A percentile compares a stretch with the other conserved stretches of the same genome.
Evolutionary conservation across 2,113 vertebrate species (phyloP).

Genomic region (Chelonoidis abingdonii): DNA sequence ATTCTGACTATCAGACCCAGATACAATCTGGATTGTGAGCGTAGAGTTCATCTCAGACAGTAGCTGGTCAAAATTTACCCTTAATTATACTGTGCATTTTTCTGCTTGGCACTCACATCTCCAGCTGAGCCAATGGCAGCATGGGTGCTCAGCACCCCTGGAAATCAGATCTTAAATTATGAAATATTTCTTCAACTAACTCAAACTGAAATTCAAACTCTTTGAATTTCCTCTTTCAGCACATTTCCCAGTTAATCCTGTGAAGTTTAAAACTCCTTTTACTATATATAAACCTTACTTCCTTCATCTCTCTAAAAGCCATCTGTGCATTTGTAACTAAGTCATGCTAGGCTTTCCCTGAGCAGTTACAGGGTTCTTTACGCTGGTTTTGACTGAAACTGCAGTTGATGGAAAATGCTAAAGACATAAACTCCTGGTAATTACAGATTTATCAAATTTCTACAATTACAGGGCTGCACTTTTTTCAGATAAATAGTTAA

Average conservation of each 20-base stretch:
- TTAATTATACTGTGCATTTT: neutral
- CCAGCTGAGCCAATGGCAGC: neutral
- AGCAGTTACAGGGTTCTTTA: neutral
- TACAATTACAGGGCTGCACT: neutral
- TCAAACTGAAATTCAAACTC: neutral
- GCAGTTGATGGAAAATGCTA: neutral
- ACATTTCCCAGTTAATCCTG: neutral
- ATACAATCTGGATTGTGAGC: neutral
- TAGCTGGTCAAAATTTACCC: neutral
- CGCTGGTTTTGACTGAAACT: neutral
- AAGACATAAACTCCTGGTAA: neutral
- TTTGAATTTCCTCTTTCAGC: neutral
- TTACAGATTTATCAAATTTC: conserved; percentile 42
- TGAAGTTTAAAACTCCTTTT: neutral
- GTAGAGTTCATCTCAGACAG: neutral
- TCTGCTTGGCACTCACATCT: neutral
- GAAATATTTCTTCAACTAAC: too few relatives aligned
- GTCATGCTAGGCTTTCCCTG: neutral
- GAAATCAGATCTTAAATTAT: neutral
- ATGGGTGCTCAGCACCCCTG: neutral
- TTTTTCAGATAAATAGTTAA: conserved; percentile 30
- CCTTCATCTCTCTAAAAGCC: neutral
- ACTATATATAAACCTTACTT: neutral
- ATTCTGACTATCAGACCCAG: neutral
- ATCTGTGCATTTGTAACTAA: neutral